Conservation (phyloP, 2,113 vertebrate species). For the Rhizomys pruinosus region DNA sequence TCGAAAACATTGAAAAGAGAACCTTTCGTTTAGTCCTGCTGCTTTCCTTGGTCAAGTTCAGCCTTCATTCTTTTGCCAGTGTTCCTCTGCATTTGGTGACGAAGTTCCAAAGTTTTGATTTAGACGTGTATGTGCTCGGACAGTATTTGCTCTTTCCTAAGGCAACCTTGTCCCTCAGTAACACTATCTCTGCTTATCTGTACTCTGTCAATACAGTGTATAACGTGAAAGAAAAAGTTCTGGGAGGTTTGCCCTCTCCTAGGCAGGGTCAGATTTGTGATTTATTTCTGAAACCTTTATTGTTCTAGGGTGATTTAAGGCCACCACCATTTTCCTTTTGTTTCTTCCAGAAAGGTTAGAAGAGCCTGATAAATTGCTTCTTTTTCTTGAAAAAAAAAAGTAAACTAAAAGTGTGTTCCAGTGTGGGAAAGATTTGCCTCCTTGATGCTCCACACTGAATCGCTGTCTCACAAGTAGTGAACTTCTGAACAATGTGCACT, state of each 20-base stretch:
- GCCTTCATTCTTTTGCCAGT: not conserved
- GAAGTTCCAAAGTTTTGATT: constrained; percentile 28
- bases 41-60: not conserved
- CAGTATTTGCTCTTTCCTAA: not conserved
- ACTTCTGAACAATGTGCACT: not conserved
- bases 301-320: not conserved
- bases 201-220: not conserved
- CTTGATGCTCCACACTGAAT: not conserved
- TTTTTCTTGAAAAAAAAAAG: constrained; percentile 51
- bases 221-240: constrained; percentile 33
- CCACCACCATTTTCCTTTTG: constrained; percentile 19
- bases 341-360: constrained; percentile 36
- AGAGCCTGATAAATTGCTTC: not conserved
- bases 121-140: not conserved
- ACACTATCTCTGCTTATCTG: constrained; percentile 19
- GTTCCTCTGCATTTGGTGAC: not conserved
- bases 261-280: constrained; percentile 7
- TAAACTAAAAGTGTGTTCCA: constrained; percentile 28
- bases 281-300: constrained; percentile 41
- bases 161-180: not conserved
- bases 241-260: constrained; percentile 14
- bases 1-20: constrained; percentile 7
- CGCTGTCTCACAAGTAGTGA: constrained; percentile 4
- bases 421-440: not conserved
- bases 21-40: not conserved